Percentiles rank a stretch among this genome's conserved stretches.
These are phyloP conservation scores for Enteromius treurensis DNA, from an alignment of 2,797 vertebrate species.

Conservation along the genomic window DNA sequence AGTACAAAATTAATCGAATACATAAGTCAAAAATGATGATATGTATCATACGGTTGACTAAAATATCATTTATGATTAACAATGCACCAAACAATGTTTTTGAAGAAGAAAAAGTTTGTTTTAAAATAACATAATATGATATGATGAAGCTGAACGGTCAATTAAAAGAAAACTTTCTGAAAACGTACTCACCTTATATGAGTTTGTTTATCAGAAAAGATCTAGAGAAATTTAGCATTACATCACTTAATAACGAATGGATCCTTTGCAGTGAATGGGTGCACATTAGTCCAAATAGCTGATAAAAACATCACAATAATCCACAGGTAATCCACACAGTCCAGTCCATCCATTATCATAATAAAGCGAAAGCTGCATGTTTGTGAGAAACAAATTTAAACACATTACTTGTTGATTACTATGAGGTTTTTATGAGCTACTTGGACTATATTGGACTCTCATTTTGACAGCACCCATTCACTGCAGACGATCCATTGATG, in stretches of 20 bases:
- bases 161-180: background rate
- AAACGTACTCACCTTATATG: background rate
- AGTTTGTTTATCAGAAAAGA: background rate
- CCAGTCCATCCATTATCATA: no score
- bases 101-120: background rate
- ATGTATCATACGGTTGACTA: background rate
- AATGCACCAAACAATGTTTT: background rate
- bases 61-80: background rate
- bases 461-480: background rate
- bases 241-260: background rate
- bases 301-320: background rate
- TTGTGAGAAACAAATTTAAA: no score
- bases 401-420: background rate
- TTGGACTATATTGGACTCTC: background rate
- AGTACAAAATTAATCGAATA: background rate
- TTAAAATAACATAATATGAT: background rate
- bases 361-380: no score
- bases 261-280: background rate
- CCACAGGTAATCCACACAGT: background rate
- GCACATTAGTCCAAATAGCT: background rate
- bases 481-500: background rate
- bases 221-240: background rate
- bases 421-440: background rate
- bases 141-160: background rate
- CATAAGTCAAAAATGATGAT: background rate